Conservation (phyloP, 1,140 invertebrate genomes). For the Drosophila prosaltans region DNA sequence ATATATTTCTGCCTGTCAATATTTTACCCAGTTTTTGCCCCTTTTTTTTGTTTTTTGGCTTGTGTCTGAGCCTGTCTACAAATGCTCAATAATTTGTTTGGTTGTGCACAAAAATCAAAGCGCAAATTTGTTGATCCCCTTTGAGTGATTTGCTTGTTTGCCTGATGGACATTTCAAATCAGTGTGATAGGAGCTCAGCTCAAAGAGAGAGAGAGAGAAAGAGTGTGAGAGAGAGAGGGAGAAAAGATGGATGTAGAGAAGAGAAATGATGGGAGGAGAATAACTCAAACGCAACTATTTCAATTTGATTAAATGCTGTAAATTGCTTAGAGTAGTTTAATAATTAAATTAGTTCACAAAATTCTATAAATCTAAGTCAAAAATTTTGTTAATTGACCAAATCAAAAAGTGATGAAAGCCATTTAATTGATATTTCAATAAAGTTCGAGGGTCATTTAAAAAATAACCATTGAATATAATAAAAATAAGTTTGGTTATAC, state of each 20-base stretch:
- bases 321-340: constrained; percentile 6
- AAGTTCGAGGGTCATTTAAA: background rate
- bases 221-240: background rate
- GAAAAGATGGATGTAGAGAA: background rate
- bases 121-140: constrained; percentile 48
- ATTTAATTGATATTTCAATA: constrained; percentile 11
- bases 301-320: constrained; percentile 9
- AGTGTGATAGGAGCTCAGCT: constrained; percentile 22
- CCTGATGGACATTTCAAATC: constrained; percentile 49
- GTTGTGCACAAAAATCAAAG: constrained; percentile 50
- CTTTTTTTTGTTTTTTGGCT: background rate
- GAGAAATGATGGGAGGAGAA: too few species aligned
- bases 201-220: background rate
- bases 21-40: constrained; percentile 18
- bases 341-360: constrained; percentile 14
- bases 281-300: constrained; percentile 11
- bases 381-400: constrained; percentile 14
- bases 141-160: constrained; percentile 65
- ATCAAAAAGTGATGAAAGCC: constrained; percentile 9
- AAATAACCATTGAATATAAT: background rate
- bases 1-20: constrained; percentile 31
- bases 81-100: constrained; percentile 54
- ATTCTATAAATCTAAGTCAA: background rate
- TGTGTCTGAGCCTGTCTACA: constrained; percentile 24
- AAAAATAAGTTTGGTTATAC: too few species aligned